A percentile compares a stretch with the other conserved stretches of the same genome.
These are phyloP conservation scores for Aramus guarauna DNA, from an alignment of 2,113 vertebrate species.

Conservation along the genomic window DNA sequence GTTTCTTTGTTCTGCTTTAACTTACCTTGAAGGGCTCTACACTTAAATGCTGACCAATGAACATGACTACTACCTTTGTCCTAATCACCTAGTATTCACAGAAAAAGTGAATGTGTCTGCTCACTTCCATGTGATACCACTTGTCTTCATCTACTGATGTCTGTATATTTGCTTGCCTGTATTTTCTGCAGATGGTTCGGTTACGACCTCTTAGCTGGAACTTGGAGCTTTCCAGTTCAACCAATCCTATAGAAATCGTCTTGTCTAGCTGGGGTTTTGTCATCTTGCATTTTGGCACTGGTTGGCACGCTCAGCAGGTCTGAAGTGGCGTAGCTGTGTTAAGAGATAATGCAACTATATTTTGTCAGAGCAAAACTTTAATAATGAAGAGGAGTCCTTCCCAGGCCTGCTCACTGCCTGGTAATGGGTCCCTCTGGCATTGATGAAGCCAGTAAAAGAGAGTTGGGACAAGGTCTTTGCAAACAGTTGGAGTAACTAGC, in stretches of 20 bases:
- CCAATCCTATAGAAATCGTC: not conserved
- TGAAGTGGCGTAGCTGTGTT: not conserved
- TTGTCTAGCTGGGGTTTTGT: not conserved
- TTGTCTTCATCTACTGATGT: not conserved
- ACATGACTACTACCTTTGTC: slow-evolving; percentile 7
- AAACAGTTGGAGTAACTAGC: not conserved
- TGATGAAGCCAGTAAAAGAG: not conserved
- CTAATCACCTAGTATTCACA: not conserved
- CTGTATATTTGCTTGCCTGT: not conserved
- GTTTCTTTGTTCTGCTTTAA: slow-evolving; percentile 40
- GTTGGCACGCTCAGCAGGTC: not conserved
- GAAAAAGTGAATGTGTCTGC: not conserved
- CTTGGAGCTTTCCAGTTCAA: not conserved
- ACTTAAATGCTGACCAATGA: slow-evolving; percentile 25
- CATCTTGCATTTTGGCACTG: not conserved
- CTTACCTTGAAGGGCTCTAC: slow-evolving; percentile 48
- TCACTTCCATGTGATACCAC: not conserved
- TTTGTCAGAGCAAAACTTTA: not conserved
- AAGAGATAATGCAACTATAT: accelerated
- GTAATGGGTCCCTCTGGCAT: not conserved
- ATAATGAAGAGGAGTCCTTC: not conserved
- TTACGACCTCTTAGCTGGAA: not conserved
- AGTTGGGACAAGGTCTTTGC: not conserved
- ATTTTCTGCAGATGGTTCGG: not conserved
- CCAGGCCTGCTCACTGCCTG: not conserved